Evolutionary conservation across 2,113 vertebrate genomes (phyloP).

Genomic region (Solea senegalensis): DNA sequence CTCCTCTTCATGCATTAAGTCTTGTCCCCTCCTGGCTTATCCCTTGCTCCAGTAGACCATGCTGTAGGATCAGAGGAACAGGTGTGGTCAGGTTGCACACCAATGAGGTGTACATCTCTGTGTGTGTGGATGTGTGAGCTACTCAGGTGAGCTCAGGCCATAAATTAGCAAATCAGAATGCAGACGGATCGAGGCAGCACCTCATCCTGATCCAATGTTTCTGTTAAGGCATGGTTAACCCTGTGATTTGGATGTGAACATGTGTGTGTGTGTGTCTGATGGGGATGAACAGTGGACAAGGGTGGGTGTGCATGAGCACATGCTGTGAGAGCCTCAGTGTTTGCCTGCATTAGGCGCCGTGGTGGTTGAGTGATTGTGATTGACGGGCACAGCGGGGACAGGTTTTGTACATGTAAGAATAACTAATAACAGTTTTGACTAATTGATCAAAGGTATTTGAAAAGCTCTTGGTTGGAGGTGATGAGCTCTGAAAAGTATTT

Average conservation of each 20-base stretch:
- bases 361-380: constrained; percentile 36
- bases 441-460: too few species aligned
- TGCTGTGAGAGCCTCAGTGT: constrained; percentile 3
- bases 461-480: too few species aligned
- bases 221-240: constrained; percentile 41
- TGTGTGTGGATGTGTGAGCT: constrained; percentile 18
- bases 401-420: too few species aligned
- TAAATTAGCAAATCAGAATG: constrained; percentile 67
- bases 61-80: constrained; percentile 41
- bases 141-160: constrained; percentile 57
- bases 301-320: background rate
- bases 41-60: constrained; percentile 69
- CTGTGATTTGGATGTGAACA: constrained; percentile 23
- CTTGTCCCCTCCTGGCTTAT: constrained; percentile 58
- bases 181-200: constrained; percentile 33
- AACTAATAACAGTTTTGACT: too few species aligned
- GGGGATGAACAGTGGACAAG: constrained; percentile 23
- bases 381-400: constrained; percentile 25
- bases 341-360: constrained; percentile 16
- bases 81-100: constrained; percentile 42
- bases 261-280: constrained; percentile 34
- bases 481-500: too few species aligned
- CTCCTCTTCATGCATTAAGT: constrained; percentile 37
- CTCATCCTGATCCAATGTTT: constrained; percentile 43
- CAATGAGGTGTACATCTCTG: constrained; percentile 23